Conservation (phyloP, 2,113 vertebrate species). For the Microcebus lehilahytsara region DNA sequence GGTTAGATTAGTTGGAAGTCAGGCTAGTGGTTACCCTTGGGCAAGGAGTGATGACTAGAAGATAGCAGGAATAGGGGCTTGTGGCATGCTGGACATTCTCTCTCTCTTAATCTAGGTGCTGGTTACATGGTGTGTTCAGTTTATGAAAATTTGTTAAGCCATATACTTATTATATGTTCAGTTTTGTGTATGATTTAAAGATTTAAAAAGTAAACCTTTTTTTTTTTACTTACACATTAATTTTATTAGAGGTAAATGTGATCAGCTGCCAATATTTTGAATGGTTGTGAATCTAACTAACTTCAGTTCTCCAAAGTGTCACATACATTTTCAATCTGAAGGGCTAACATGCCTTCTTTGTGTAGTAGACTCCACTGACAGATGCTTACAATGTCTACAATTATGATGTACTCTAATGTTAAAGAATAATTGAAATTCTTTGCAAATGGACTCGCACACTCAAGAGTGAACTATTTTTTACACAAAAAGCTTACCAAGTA, state of each 20-base stretch:
- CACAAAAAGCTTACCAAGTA: conserved; percentile 81
- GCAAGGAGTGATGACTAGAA: background rate
- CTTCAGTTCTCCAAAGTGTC: conserved; percentile 68
- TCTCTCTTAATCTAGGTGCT: background rate
- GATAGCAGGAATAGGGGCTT: background rate
- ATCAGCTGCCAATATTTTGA: conserved; percentile 77
- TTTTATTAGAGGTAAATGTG: conserved; percentile 77
- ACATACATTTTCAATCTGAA: conserved; percentile 70
- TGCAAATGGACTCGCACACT: background rate
- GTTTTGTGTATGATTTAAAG: background rate
- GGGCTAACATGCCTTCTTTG: conserved; percentile 71
- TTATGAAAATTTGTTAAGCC: background rate
- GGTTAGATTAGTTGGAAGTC: background rate
- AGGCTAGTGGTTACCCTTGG: background rate
- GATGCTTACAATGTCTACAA: conserved; percentile 58
- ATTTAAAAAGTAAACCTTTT: background rate
- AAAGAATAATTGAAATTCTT: conserved; percentile 74
- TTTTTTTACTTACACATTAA: conserved; percentile 43
- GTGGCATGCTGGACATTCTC: background rate
- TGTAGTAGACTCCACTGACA: conserved; percentile 63
- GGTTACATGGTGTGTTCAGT: background rate
- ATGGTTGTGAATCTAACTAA: conserved; percentile 73
- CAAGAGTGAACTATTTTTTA: conserved; percentile 68
- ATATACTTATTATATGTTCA: background rate
- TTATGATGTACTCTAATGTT: conserved; percentile 64